A percentile compares a stretch with the other conserved stretches of the same genome.
These are phyloP conservation scores for Triops cancriformis DNA, from an alignment of 1,140 invertebrate genomes.

Conservation along the genomic window DNA sequence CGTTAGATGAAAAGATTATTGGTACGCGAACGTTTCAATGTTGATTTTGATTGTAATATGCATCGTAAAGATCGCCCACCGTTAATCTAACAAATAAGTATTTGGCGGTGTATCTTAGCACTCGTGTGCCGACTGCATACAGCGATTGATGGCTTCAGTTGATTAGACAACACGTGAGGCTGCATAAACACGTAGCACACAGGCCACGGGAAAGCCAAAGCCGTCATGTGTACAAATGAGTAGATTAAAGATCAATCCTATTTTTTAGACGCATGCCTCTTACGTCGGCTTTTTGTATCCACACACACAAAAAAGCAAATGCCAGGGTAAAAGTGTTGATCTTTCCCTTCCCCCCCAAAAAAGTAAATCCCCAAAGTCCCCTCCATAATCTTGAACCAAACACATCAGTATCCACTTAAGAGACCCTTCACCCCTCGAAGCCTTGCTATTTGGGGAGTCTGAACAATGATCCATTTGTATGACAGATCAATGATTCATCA, in stretches of 20 bases:
- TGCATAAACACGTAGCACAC: neutral
- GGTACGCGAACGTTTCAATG: neutral
- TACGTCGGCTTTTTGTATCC: neutral
- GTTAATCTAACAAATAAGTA: neutral
- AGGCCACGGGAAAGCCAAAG: neutral
- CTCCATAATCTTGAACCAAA: neutral
- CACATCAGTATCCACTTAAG: neutral
- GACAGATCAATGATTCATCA: conserved; percentile 14
- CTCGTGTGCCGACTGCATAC: conserved; percentile 4
- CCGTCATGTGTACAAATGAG: neutral
- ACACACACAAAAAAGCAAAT: neutral
- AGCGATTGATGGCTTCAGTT: neutral
- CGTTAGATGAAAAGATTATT: neutral
- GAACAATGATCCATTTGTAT: neutral
- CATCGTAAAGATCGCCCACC: neutral
- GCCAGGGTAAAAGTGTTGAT: neutral
- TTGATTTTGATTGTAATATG: neutral
- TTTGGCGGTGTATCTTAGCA: neutral
- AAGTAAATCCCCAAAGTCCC: neutral
- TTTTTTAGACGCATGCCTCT: neutral
- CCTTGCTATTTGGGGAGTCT: neutral
- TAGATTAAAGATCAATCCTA: neutral
- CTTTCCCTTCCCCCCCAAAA: neutral
- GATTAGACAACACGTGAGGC: conserved; percentile 12
- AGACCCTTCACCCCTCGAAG: neutral